A percentile compares a stretch with the other conserved stretches of the same genome.
Evolutionary conservation across 2,888 invertebrate species (phyloP).

Genomic region (Melieria picta): DNA sequence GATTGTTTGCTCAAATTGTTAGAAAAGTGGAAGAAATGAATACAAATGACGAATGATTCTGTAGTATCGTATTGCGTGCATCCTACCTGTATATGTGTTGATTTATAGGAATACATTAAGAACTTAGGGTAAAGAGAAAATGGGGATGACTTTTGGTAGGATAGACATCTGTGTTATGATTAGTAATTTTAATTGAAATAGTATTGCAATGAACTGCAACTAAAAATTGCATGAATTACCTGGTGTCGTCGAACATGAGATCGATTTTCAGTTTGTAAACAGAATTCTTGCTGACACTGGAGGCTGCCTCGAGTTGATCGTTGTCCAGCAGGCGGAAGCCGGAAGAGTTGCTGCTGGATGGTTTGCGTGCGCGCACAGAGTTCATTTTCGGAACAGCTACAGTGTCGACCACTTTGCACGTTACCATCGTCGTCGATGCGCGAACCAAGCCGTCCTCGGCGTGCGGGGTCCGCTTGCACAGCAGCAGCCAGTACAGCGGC

Average conservation of each 20-base stretch:
- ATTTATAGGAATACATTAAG: not conserved
- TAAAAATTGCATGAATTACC: constrained; percentile 61
- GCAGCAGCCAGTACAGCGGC: no score
- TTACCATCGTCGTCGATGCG: constrained; percentile 57
- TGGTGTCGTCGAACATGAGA: constrained; percentile 81
- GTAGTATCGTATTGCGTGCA: not conserved
- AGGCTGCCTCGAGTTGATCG: constrained; percentile 64
- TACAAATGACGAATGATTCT: not conserved
- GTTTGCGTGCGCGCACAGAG: constrained; percentile 54
- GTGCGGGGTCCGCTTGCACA: no score
- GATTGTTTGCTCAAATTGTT: no score
- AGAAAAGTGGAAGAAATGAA: no score
- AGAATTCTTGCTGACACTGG: constrained; percentile 69
- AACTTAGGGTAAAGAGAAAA: not conserved
- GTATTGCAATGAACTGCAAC: not conserved
- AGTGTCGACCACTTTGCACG: constrained; percentile 64
- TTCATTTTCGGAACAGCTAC: constrained; percentile 62
- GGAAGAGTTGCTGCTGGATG: constrained; percentile 60
- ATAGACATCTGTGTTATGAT: not conserved
- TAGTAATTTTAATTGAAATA: not conserved
- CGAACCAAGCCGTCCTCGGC: no score
- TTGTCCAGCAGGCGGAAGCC: constrained; percentile 65
- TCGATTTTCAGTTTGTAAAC: constrained; percentile 87
- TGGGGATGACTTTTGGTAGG: not conserved
- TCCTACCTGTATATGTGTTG: not conserved